Base-by-base conservation (phyloP, 2,888 invertebrate genomes). In the Latheticus oryzae region DNA sequence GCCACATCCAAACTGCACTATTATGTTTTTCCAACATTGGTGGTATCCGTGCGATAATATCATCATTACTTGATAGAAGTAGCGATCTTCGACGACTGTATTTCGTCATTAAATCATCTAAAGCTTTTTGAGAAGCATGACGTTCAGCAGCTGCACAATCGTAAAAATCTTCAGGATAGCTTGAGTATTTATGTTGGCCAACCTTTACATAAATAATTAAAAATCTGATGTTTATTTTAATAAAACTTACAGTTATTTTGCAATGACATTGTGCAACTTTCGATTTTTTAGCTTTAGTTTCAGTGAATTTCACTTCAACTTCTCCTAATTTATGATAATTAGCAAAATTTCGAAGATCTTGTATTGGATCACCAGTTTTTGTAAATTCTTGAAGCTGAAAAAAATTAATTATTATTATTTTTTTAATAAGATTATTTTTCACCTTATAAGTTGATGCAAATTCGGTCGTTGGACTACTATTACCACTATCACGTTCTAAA, bases 1-100 rank as follows among this genome's bases (percentile, higher is more conserved):
- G 78, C 15, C 78, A 76, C 23, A 76, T 77, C 75, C 83, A 83
- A 4, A 68, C 33, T 54, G 2, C 84, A 84, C 60, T 75, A 70
- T 5, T 68, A 72, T 64, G 82, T 21, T 73, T 73, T 26, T 78
- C 71, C 1, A 83, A 71, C 50, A 83, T 79, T 0, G 74, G 72
- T 0, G 79, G 72, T 4, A 83, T 72, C 24, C 82, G 68, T 3
- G 73, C 66, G 21, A 73, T 51, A 8, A 73, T 67, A 47, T 72
- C 71, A 69, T 75, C 60, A 33, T 73, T 63, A 37, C 70, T 68
- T 1, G 76, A 68, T 9, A 75, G 57, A 26, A 76, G 45, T 11
- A 71, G 21, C 1, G 69, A 64, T 30, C 68, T 70, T 7, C 67
- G 60, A 30, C 63, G 63, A 7, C 63, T 65, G 60, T 67, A 73